Base-by-base conservation (phyloP, 1,140 invertebrate genomes). In the Drosophila mojavensis region DNA sequence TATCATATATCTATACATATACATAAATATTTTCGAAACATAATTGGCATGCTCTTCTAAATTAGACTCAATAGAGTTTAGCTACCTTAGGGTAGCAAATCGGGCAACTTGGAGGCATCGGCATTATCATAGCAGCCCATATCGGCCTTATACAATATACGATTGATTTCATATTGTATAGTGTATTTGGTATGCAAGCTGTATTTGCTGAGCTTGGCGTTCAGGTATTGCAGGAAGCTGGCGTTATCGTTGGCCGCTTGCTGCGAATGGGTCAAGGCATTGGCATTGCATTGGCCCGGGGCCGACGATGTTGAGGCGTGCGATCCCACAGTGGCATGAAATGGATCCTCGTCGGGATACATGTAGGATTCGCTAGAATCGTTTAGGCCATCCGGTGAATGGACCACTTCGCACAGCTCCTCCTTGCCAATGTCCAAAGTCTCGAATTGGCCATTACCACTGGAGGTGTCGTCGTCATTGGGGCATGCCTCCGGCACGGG, bases 81-180 rank as follows among this genome's bases (percentile, higher is more conserved):
- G 0, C 5, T 45, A 2, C 4, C 9, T 11, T 33, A 60, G 54
- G 17, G 20, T 20, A 45, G 48, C 11, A 59, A 47, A 11, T 73
- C 70, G 15, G 70, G 61, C n/a, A 77, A 20, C 30, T 75, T 59
- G 3, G 54, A 64, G 10, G 53, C 15, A n/a, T 78, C 69, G 20
- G 33, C 20, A 13, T 75, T 53, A 6, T 81, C 75, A 5, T 69
- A 81, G 28, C 47, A 51, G 2, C 79, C 79, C 79, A 82, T 81
- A 30, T 82, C 79, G 48, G 79, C 79, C 50, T 67, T 78, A 11
- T 78, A 82, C 5, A 82, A 50, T 7, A 82, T 81, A 4, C 79
- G 58, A 67, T 82, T 82, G 0, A 82, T 78, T 7, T 81, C 74
- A 7, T 78, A 82, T 63, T 82, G 79, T 0, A 82, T 62, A 1